Evolutionary conservation across 2,113 vertebrate genomes (phyloP).

Genomic region (Myodes glareolus): DNA sequence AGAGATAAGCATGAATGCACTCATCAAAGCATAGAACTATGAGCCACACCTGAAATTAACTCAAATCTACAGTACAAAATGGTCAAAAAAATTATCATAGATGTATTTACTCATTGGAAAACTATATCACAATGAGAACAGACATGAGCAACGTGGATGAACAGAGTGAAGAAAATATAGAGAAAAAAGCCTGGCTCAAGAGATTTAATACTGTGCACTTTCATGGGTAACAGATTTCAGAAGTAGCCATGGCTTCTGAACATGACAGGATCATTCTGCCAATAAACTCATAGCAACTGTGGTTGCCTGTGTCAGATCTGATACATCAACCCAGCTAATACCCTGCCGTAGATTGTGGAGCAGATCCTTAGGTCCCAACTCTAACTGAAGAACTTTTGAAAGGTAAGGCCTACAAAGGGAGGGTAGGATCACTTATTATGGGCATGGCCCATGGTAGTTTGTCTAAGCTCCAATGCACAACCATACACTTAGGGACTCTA

Average conservation of each 20-base stretch:
- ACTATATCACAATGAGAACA: neutral
- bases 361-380: neutral
- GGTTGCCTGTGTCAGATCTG: neutral
- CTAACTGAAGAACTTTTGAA: neutral
- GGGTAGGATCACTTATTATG: neutral
- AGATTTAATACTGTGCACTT: neutral
- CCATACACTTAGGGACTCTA: neutral
- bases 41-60: neutral
- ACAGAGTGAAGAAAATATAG: neutral
- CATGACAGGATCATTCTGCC: neutral
- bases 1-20: neutral
- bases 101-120: neutral
- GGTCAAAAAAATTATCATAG: neutral
- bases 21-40: neutral
- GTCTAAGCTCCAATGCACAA: neutral
- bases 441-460: no score
- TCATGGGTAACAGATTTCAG: neutral
- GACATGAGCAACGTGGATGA: neutral
- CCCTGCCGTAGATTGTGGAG: no score
- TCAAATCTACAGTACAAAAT: neutral
- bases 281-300: neutral
- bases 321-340: neutral
- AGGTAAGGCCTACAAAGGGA: neutral
- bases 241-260: neutral
- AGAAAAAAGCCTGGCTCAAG: neutral